Evolutionary conservation across 2,113 vertebrate species (phyloP).

Genomic region (Oreochromis niloticus): DNA sequence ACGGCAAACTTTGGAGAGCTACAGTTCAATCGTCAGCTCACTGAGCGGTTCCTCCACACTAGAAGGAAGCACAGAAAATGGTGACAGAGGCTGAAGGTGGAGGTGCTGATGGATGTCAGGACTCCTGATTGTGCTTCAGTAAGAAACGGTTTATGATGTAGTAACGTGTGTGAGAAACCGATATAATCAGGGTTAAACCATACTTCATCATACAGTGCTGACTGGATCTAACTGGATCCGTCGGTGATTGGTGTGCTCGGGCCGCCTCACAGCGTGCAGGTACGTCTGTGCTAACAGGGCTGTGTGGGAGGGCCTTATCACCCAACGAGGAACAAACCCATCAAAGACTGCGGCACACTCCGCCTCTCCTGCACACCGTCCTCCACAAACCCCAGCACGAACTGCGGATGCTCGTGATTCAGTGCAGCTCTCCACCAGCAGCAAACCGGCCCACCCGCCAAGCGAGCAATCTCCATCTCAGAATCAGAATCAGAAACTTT

Average conservation of each 20-base stretch:
- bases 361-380: background rate
- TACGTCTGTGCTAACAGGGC: background rate
- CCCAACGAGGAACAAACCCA: background rate
- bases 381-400: background rate
- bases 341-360: background rate
- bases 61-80: background rate
- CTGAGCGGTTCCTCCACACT: background rate
- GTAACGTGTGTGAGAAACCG: background rate
- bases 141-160: background rate
- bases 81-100: background rate
- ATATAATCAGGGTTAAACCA: background rate
- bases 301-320: background rate
- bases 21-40: background rate
- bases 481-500: too few relatives aligned
- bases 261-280: background rate
- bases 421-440: too few relatives aligned
- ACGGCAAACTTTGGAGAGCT: background rate
- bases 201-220: background rate
- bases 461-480: too few relatives aligned
- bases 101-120: background rate
- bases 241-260: background rate
- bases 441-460: too few relatives aligned
- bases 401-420: background rate
- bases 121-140: background rate
- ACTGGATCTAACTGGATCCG: background rate